Evolutionary conservation across 2,888 invertebrate species (phyloP).

Genomic region (Orchestes rusci): DNA sequence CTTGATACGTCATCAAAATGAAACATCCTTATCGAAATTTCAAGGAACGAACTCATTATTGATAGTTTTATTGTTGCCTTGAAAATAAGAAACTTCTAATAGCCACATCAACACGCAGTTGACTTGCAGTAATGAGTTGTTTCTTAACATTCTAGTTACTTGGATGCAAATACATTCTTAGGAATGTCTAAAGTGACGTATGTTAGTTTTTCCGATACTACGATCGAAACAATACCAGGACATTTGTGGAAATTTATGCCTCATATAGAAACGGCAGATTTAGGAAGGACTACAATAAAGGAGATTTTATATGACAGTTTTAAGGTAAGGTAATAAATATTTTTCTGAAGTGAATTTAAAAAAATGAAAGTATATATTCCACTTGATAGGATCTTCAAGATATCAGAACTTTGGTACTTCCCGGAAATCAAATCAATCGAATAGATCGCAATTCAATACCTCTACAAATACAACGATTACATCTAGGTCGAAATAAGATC

Average conservation of each 20-base stretch:
- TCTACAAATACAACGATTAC: conserved; percentile 58
- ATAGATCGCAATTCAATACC: conserved; percentile 69
- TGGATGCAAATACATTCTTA: conserved; percentile 63
- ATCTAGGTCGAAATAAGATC: conserved; percentile 69
- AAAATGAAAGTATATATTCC: background rate
- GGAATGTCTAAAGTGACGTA: conserved; percentile 66
- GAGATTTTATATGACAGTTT: conserved; percentile 69
- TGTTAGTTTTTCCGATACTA: conserved; percentile 76
- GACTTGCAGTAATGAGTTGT: no score
- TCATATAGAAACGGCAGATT: conserved; percentile 69
- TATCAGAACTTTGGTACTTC: conserved; percentile 62
- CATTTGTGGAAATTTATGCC: conserved; percentile 70
- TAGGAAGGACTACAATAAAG: conserved; percentile 73
- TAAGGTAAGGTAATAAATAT: conserved; percentile 50
- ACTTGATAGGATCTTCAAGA: conserved; percentile 49
- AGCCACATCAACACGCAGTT: no score
- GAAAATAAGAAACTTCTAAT: no score
- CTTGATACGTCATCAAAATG: no score
- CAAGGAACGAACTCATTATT: no score
- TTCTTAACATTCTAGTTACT: no score
- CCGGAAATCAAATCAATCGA: conserved; percentile 67
- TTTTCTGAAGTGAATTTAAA: background rate
- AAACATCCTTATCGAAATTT: no score
- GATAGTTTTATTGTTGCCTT: no score
- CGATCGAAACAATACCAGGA: conserved; percentile 66